Base-by-base conservation (phyloP, 2,113 vertebrate species). In the Vidua chalybeata region DNA sequence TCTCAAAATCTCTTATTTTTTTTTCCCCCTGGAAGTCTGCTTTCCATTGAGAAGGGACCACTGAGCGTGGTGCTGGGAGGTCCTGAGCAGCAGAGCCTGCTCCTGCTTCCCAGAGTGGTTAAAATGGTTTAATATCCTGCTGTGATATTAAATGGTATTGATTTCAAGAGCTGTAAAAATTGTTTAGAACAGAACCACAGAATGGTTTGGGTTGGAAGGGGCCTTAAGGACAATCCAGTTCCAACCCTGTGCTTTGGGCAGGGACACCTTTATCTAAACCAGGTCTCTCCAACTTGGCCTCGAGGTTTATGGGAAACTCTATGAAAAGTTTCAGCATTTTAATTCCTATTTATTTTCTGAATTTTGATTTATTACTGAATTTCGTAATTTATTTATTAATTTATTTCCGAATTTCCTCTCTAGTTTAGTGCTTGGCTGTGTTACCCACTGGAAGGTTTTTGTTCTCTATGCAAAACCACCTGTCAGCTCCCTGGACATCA, bases 381-480 rank as follows among this genome's bases (percentile, higher is more conserved):
- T 35, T 35, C 35, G 7, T 35, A 35, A 35, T 35, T 35, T 35
- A 35, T 35, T 35, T 35, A 35, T 35, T 35, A 35, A 35, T 35
- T 35, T 35, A 35, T 35, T 39, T 52, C 30, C 16, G 24, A 3
- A 0, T 71, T 62, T 84, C 48, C 52, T 81, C 0, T 0, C 39
- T 58, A 27, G 63, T 51, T 71, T 21, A 81, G 78, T 7, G 48
- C 17, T 82, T 7, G 8, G 63, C 62, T 54, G 2, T 5, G 45
- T 59, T 17, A 21, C 3, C 3, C 37, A 17, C 27, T 7, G 46
- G 28, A n/a, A 84, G 46, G 27, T 12, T 79, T 88, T 46, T 58
- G 35, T 33, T 75, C 71, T 82, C 31, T 9, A 4, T 17, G 28
- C 24, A 69, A 66, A 85, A 39, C 1, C 9, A 95, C 45, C 58